These are phyloP conservation scores for Brenthis daphne DNA, from an alignment of 2,888 invertebrate genomes.

Conservation along the genomic window DNA sequence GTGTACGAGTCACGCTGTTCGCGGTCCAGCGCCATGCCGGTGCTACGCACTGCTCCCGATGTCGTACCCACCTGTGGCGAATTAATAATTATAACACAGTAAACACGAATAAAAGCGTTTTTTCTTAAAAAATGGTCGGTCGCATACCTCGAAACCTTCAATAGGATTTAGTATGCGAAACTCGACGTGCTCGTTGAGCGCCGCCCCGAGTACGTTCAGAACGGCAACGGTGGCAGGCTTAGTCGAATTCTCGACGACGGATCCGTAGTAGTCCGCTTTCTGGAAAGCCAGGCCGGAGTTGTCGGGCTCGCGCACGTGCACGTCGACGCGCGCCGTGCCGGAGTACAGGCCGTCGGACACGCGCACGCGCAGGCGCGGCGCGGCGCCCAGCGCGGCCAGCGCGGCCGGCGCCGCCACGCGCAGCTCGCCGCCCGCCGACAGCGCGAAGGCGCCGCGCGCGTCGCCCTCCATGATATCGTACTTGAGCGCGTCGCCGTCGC, in stretches of 20 bases:
- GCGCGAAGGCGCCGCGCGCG: constrained; percentile 86
- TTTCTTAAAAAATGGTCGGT: background rate
- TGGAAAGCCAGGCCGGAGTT: constrained; percentile 91
- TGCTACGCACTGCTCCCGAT: constrained; percentile 94
- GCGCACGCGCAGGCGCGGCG: constrained; percentile 87
- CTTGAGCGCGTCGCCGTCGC: constrained; percentile 66
- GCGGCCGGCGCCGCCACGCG: constrained; percentile 72
- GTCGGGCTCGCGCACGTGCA: constrained; percentile 59
- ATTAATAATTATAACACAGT: background rate
- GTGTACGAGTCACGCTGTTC: constrained; percentile 91
- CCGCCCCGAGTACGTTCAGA: constrained; percentile 93
- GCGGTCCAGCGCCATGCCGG: constrained; percentile 92
- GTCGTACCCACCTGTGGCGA: constrained; percentile 85
- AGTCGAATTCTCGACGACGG: constrained; percentile 92
- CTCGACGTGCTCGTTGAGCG: constrained; percentile 92
- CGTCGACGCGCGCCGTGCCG: constrained; percentile 80
- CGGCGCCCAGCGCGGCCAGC: constrained; percentile 57
- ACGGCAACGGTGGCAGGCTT: constrained; percentile 90
- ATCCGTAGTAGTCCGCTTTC: constrained; percentile 89
- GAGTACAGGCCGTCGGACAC: constrained; percentile 94
- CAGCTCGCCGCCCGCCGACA: constrained; percentile 79
- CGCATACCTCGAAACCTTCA: constrained; percentile 86
- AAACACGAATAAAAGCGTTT: background rate
- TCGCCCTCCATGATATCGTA: constrained; percentile 94
- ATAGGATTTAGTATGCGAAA: constrained; percentile 94